Evolutionary conservation across 2,888 invertebrate species (phyloP).

Genomic region (Volucella bombylans): DNA sequence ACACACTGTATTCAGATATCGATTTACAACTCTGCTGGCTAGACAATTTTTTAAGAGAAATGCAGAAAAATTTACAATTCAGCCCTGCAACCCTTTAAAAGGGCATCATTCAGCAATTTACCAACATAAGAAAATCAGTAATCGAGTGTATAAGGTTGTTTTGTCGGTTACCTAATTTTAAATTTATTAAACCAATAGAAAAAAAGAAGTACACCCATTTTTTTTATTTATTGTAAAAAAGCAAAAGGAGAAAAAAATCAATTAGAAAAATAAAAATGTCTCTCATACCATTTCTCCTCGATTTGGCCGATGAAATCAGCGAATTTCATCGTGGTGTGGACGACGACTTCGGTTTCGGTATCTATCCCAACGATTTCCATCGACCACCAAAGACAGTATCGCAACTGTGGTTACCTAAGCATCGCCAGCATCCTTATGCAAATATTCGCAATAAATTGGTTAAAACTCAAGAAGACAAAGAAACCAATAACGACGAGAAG

Average conservation of each 20-base stretch:
- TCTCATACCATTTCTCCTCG: conserved; percentile 77
- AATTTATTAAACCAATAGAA: conserved; percentile 45
- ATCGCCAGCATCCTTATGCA: conserved; percentile 77
- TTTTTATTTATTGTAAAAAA: not conserved
- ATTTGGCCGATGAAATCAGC: conserved; percentile 77
- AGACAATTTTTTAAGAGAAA: conserved; percentile 67
- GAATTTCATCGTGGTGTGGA: conserved; percentile 74
- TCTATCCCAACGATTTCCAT: conserved; percentile 72
- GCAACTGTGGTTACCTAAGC: conserved; percentile 63
- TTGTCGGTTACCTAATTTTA: conserved; percentile 46
- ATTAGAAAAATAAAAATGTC: conserved; percentile 75
- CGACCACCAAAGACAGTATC: conserved; percentile 67
- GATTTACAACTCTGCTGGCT: conserved; percentile 59
- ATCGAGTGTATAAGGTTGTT: conserved; percentile 76
- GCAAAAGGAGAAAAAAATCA: not conserved
- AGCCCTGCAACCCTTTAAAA: conserved; percentile 77
- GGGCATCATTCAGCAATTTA: conserved; percentile 76
- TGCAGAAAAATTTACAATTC: conserved; percentile 75
- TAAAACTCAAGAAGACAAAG: conserved; percentile 85
- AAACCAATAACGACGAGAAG: conserved; percentile 81
- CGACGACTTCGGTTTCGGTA: conserved; percentile 76
- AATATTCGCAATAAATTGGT: conserved; percentile 62
- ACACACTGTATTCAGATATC: conserved; percentile 53
- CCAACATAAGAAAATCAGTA: conserved; percentile 76
- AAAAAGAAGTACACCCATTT: conserved; percentile 26